Percentiles rank a stretch among this genome's conserved stretches.
Conservation (phyloP, 2,113 vertebrate genomes). For the Sturnus vulgaris region DNA sequence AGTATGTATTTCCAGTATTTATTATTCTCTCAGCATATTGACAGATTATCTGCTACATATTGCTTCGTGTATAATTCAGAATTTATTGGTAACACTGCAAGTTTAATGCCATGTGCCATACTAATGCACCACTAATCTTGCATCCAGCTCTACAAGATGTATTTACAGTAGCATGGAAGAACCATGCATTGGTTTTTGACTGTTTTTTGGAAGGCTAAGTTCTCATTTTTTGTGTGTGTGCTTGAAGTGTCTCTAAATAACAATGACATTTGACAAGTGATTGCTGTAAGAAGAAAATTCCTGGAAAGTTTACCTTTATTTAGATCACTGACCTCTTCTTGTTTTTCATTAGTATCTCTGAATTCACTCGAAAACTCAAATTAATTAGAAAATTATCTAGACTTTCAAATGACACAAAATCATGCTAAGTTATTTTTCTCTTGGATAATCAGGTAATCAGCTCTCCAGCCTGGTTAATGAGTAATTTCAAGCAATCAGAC, state of each 20-base stretch:
- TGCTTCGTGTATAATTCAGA: background rate
- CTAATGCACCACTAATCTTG: background rate
- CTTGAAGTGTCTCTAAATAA: background rate
- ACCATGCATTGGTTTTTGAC: background rate
- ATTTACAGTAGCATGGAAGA: background rate
- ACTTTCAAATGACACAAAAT: constrained; percentile 50
- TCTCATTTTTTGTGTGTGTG: background rate
- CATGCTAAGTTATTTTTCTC: constrained; percentile 32
- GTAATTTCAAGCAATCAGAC: constrained; percentile 37
- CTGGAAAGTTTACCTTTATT: background rate
- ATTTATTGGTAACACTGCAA: background rate
- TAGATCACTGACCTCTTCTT: background rate
- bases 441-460: constrained; percentile 54
- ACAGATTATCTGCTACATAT: constrained; percentile 7
- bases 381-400: constrained; percentile 58
- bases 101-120: background rate
- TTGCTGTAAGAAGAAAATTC: constrained; percentile 17
- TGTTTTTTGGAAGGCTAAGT: background rate
- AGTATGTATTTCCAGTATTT: constrained; percentile 78
- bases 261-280: background rate
- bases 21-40: constrained; percentile 24
- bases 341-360: background rate
- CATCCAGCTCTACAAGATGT: background rate
- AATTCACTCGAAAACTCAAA: constrained; percentile 35
- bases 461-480: constrained; percentile 33